A percentile compares a stretch with the other conserved stretches of the same genome.
These are phyloP conservation scores for Homarus americanus DNA, from an alignment of 1,140 invertebrate species.

Conservation along the genomic window DNA sequence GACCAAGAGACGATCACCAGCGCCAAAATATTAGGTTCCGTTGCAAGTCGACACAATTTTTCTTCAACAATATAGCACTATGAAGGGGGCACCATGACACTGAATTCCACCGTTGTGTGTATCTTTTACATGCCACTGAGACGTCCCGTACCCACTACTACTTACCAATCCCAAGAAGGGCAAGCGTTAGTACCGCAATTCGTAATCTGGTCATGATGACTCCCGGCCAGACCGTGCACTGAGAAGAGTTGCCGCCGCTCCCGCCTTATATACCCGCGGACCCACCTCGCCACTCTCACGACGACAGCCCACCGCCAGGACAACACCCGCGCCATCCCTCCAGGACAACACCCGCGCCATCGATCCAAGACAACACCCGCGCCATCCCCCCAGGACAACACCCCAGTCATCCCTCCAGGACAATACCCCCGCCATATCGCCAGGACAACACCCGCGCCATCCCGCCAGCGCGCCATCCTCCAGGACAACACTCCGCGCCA, in stretches of 20 bases:
- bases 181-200: slow-evolving; percentile 54
- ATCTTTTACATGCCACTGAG: slow-evolving; percentile 7
- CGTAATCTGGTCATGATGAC: slow-evolving; percentile 57
- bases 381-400: not conserved
- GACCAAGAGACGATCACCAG: not conserved
- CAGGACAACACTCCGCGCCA: not conserved
- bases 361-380: not conserved
- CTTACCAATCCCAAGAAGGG: slow-evolving; percentile 65
- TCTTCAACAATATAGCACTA: not conserved
- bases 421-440: not conserved
- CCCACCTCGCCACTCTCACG: slow-evolving; percentile 39
- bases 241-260: slow-evolving; percentile 28
- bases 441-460: not conserved
- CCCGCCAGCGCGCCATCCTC: too few relatives aligned
- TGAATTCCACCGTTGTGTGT: slow-evolving; percentile 36
- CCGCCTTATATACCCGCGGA: slow-evolving; percentile 56
- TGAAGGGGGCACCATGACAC: not conserved
- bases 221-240: slow-evolving; percentile 53
- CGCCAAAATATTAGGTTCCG: not conserved
- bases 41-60: slow-evolving; percentile 10
- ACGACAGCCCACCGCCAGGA: slow-evolving; percentile 29
- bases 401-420: not conserved
- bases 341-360: slow-evolving; percentile 23
- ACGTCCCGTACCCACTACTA: slow-evolving; percentile 7
- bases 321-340: slow-evolving; percentile 10